Percentiles rank a stretch among this genome's conserved stretches.
Conservation (phyloP, 2,888 invertebrate genomes). For the Sinopyrophorus schimmeli region DNA sequence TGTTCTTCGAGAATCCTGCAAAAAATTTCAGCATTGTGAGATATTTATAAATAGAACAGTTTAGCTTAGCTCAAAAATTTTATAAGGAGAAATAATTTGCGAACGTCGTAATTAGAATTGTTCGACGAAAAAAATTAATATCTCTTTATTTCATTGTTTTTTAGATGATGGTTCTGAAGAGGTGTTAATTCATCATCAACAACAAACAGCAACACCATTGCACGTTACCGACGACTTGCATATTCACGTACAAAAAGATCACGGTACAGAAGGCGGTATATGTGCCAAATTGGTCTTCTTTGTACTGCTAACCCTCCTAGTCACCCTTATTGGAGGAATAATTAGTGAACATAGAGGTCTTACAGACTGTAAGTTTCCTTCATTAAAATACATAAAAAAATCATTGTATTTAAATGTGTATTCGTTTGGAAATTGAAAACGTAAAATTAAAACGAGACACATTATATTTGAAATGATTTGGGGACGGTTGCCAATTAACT, state of each 20-base stretch:
- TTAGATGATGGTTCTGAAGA: conserved; percentile 40
- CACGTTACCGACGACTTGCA: conserved; percentile 60
- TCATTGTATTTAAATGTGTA: too few species aligned
- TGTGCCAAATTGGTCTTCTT: conserved; percentile 85
- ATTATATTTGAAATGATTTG: too few species aligned
- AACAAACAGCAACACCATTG: conserved; percentile 42
- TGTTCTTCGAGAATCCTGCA: neutral
- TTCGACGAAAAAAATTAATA: too few species aligned
- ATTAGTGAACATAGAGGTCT: conserved; percentile 79
- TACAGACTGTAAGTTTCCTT: conserved; percentile 69
- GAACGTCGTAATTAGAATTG: too few species aligned
- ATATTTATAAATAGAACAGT: conserved; percentile 22
- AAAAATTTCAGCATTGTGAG: conserved; percentile 7
- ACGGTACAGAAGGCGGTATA: conserved; percentile 79
- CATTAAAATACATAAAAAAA: conserved; percentile 11
- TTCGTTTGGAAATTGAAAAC: too few species aligned
- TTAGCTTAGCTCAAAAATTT: too few species aligned
- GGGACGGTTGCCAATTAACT: too few species aligned
- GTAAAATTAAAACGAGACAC: too few species aligned
- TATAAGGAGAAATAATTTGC: too few species aligned
- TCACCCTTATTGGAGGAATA: conserved; percentile 75
- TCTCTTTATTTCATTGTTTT: too few species aligned
- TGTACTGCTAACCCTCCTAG: conserved; percentile 69
- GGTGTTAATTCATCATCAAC: conserved; percentile 40
- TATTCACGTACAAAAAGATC: conserved; percentile 77